Conservation (phyloP, 2,113 vertebrate species). For the Symphodus melops region DNA sequence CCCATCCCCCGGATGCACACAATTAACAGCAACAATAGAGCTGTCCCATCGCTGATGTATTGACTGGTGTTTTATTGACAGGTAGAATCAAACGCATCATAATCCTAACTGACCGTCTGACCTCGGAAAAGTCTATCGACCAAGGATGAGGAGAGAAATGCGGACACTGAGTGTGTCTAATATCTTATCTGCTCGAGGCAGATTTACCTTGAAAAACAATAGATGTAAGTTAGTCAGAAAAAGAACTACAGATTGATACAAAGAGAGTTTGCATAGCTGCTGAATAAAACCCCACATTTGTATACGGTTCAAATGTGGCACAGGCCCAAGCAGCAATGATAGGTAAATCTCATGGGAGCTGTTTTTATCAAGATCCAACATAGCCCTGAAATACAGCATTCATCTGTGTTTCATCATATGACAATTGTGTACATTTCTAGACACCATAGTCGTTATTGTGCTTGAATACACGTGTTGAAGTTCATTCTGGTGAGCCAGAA, state of each 20-base stretch:
- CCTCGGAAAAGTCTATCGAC: slow-evolving; percentile 62
- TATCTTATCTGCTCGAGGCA: slow-evolving; percentile 31
- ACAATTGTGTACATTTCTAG: background rate
- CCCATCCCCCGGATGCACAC: slow-evolving; percentile 37
- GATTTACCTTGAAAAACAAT: slow-evolving; percentile 12
- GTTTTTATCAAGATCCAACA: background rate
- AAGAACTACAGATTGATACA: slow-evolving; percentile 15
- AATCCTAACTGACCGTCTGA: slow-evolving; percentile 56
- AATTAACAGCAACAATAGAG: slow-evolving; percentile 62
- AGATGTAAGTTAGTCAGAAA: background rate
- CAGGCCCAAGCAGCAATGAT: slow-evolving; percentile 3
- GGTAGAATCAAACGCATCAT: slow-evolving; percentile 65
- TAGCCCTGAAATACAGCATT: too few relatives aligned
- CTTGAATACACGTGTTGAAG: background rate
- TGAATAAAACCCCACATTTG: slow-evolving; percentile 27
- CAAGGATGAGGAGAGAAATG: slow-evolving; percentile 17
- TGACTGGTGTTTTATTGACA: slow-evolving; percentile 59
- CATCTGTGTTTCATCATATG: background rate
- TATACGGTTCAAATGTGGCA: slow-evolving; percentile 20
- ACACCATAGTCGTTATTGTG: background rate
- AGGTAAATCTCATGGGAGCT: background rate
- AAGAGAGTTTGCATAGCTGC: slow-evolving; percentile 9
- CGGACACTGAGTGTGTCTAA: slow-evolving; percentile 14
- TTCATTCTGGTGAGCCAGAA: background rate
- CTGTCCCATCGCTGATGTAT: slow-evolving; percentile 37